Evolutionary conservation across 1,140 invertebrate species (phyloP), one percentile per base, ranked within the genome.

Genomic region (Eufriesea mexicana): DNA sequence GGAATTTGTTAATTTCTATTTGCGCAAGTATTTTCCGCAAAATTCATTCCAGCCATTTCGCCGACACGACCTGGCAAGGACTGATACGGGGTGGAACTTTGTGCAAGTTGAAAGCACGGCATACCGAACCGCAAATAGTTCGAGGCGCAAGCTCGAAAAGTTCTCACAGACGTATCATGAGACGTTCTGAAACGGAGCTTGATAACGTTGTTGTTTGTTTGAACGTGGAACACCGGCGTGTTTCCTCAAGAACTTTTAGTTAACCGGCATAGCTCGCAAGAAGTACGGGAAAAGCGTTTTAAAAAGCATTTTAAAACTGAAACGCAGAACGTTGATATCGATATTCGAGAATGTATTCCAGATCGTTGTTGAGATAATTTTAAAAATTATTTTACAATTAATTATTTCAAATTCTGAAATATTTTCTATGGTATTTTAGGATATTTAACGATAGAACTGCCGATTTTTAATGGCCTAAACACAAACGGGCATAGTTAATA

Each of bases 121-220:
- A 86, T 59, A 84, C 83, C 81, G 62, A 85, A 79, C 79, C 73
- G 84, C 86, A 88, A 84, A 89, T 85, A 80, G 79, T 76, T 84
- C 78, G 84, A 83, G 72, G 71, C 77, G 74, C 71, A 66, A 78
- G 82, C 55, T 57, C 72, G 78, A 75, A 79, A 84, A 89, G 87
- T 85, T 89, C 84, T 84, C 84, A 87, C 87, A 86, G 84, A 78
- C 85, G 76, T 84, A 84, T 89, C 82, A 81, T 84, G 87, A 89
- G 87, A 89, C 84, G 81, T 76, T 70, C 81, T 84, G 64, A 59
- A 76, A 75, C 74, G 77, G 67, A 83, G 84, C 78, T 72, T 79
- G 88, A 88, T 89, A 89, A 89, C 79, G 84, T 83, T 73, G 77
- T 74, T 66, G 74, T 85, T 57, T 85, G 82, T 87, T 84, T 79